phyloP scores from a whole-genome alignment of 2,113 vertebrate genomes.

The Lates calcarifer region DNA sequence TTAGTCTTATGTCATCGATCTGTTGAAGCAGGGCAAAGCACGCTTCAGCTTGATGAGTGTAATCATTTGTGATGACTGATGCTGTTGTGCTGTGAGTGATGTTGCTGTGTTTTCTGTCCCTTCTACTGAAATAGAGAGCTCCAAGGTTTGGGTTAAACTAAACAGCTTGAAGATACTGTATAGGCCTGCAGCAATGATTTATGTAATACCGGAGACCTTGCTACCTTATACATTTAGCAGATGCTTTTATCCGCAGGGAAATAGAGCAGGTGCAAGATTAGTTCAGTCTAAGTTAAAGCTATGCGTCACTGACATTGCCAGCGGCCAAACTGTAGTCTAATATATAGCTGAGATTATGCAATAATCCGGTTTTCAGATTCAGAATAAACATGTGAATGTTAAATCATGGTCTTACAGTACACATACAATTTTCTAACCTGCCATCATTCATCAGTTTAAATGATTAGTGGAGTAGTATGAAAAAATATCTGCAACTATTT shows the following conservation, averaged over 20 bases:
- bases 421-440: not conserved
- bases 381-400: not conserved
- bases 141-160: not conserved
- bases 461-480: not conserved
- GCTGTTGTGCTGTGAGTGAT: not conserved
- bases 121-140: slow-evolving; percentile 8
- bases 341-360: not conserved
- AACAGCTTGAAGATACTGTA: not conserved
- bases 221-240: slow-evolving; percentile 33
- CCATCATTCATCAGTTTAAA: not conserved
- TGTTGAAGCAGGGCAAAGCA: not conserved
- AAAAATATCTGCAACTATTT: not conserved
- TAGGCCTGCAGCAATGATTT: slow-evolving; percentile 11
- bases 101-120: not conserved
- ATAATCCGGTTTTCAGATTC: not conserved
- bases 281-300: slow-evolving; percentile 3
- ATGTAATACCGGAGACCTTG: not conserved
- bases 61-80: slow-evolving; percentile 14
- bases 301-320: slow-evolving; percentile 2
- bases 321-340: not conserved
- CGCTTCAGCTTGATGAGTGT: not conserved
- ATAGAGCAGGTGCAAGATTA: slow-evolving; percentile 11
- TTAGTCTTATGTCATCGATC: slow-evolving; percentile 18
- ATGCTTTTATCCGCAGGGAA: not conserved
- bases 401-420: not conserved